Evolutionary conservation across 2,888 invertebrate species (phyloP).

Genomic region (Eilema sororculum): DNA sequence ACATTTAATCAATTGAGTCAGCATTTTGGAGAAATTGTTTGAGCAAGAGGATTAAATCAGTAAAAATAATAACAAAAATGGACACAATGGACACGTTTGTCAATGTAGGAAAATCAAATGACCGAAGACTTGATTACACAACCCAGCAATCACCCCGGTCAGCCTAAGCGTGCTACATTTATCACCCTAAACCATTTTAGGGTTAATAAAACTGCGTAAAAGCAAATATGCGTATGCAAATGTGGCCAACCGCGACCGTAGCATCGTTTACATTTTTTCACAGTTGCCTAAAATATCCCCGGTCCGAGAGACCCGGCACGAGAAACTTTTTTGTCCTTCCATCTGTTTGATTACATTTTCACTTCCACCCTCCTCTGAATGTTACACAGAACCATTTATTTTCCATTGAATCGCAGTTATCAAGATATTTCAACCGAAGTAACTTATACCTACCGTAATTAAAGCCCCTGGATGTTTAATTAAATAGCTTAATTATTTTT

Average conservation of each 20-base stretch:
- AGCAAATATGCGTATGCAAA: conserved; percentile 47
- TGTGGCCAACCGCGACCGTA: conserved; percentile 32
- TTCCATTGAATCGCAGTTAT: conserved; percentile 30
- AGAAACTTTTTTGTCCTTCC: conserved; percentile 38
- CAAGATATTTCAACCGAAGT: conserved; percentile 11
- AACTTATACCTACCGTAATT: conserved; percentile 24
- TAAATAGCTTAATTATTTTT: conserved; percentile 68
- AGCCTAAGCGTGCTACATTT: neutral
- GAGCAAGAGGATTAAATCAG: too few species aligned
- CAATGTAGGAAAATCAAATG: conserved; percentile 26
- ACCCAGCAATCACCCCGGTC: neutral
- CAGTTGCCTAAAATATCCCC: conserved; percentile 36
- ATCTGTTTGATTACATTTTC: conserved; percentile 51
- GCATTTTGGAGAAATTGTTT: too few species aligned
- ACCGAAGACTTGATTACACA: conserved; percentile 11
- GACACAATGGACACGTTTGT: neutral
- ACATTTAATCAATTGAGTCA: too few species aligned
- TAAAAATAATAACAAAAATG: too few species aligned
- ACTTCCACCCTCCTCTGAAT: conserved; percentile 21
- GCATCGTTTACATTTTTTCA: conserved; percentile 39
- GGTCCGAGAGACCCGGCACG: conserved; percentile 25
- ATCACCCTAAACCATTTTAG: conserved; percentile 24
- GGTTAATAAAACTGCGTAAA: conserved; percentile 38
- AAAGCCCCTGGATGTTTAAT: conserved; percentile 55
- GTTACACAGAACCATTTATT: conserved; percentile 25